Evolutionary conservation across 2,113 vertebrate species (phyloP), one percentile per base, ranked within the genome.

Genomic region (Pseudois nayaur): DNA sequence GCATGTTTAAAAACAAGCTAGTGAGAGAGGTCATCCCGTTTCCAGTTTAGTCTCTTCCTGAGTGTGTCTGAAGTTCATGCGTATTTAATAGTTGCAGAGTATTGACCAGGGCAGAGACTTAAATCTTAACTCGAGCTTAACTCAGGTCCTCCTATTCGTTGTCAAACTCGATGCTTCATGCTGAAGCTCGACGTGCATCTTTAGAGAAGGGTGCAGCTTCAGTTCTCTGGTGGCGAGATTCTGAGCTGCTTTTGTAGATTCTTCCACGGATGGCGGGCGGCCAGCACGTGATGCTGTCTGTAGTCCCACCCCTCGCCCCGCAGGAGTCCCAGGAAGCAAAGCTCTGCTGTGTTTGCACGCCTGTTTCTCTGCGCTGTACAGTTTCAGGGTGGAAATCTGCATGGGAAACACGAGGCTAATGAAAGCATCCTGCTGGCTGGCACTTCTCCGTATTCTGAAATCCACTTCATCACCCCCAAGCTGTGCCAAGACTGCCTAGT

Each of bases 101-200:
- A 2, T 4, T 2, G 31, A n/a, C 11, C 4, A 8, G 48, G n/a
- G 21, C 48, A 11, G n/a, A n/a, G 1, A 17, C 5, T 2, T 16
- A 25, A 7, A 43, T 54, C n/a, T 52, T 55, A 25, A 43, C 40
- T 76, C 0, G 6, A 8, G 23, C 23, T 43, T 43, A 8, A 29
- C 85, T 1, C 12, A 36, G 25, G 8, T 10, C 23, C 64, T 19
- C 67, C 25, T 25, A 3, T 12, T 3, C 2, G 6, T 48, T 25
- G 21, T 60, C 59, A 60, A 3, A 11, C 29, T 33, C 1, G 33
- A 31, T 4, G 36, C 17, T 17, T 45, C 29, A 2, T 9, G 9
- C 40, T 14, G 87, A 67, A 43, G 67, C 29, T 40, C 10, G 31
- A 1, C 19, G n/a, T 11, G 50, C 52, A 0, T 76, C 0, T 86